Percentiles rank a stretch among this genome's conserved stretches.
Evolutionary conservation across 2,113 vertebrate genomes (phyloP).

Genomic region (Typhlomys cinereus): DNA sequence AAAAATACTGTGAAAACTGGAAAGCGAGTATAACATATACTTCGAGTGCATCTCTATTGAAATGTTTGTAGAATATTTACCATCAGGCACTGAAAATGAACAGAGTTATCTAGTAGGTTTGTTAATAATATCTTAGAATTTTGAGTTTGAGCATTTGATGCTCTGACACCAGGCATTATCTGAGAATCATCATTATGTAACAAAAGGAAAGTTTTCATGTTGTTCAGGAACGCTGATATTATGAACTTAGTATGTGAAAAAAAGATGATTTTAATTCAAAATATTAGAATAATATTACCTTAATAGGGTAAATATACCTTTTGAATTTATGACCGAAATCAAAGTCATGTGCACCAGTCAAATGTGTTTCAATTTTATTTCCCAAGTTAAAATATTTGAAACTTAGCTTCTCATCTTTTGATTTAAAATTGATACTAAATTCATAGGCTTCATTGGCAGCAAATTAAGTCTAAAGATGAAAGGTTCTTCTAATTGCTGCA

Average conservation of each 20-base stretch:
- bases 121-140: not conserved
- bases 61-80: not conserved
- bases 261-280: not conserved
- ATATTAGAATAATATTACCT: not conserved
- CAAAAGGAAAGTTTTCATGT: not conserved
- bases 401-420: not conserved
- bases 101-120: not conserved
- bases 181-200: not conserved
- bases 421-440: no score
- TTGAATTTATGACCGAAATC: not conserved
- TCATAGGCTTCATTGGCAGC: not conserved
- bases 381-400: constrained; percentile 6
- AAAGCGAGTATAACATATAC: not conserved
- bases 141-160: not conserved
- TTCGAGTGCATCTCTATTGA: not conserved
- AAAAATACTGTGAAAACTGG: not conserved
- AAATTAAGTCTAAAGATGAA: not conserved
- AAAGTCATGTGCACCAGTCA: not conserved
- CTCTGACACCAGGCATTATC: not conserved
- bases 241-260: not conserved
- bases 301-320: not conserved
- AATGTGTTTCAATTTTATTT: constrained; percentile 34
- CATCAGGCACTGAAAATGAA: not conserved
- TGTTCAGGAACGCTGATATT: not conserved
- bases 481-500: not conserved